These are phyloP conservation scores for Prionace glauca DNA, from an alignment of 2,797 vertebrate genomes.

Conservation along the genomic window DNA sequence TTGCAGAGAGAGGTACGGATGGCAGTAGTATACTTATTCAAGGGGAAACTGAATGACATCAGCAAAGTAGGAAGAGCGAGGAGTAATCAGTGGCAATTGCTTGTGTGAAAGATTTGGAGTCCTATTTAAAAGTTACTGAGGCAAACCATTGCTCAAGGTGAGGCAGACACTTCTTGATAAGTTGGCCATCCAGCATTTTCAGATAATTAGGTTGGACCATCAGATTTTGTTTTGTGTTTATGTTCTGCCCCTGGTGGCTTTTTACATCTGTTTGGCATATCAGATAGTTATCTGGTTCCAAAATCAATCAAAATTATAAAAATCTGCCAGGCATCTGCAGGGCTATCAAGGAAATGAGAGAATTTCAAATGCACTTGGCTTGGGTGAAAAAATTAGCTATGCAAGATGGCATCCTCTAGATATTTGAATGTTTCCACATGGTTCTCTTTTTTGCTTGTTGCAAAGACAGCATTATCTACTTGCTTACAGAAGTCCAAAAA, in stretches of 20 bases:
- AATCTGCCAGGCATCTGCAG: neutral
- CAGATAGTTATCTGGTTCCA: neutral
- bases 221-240: neutral
- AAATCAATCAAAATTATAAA: neutral
- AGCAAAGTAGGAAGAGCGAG: neutral
- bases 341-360: neutral
- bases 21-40: neutral
- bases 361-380: neutral
- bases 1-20: neutral
- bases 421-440: neutral
- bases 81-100: neutral
- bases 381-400: neutral
- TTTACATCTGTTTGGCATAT: neutral
- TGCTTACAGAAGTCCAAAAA: neutral
- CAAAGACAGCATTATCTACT: neutral
- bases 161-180: neutral
- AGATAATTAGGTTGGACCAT: neutral
- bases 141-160: neutral
- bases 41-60: neutral
- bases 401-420: neutral
- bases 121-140: neutral
- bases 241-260: neutral
- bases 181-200: neutral
- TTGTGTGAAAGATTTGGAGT: neutral
- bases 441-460: neutral